These are phyloP conservation scores for Callyntrura sp. DNA, from an alignment of 2,888 invertebrate genomes.

Conservation along the genomic window DNA sequence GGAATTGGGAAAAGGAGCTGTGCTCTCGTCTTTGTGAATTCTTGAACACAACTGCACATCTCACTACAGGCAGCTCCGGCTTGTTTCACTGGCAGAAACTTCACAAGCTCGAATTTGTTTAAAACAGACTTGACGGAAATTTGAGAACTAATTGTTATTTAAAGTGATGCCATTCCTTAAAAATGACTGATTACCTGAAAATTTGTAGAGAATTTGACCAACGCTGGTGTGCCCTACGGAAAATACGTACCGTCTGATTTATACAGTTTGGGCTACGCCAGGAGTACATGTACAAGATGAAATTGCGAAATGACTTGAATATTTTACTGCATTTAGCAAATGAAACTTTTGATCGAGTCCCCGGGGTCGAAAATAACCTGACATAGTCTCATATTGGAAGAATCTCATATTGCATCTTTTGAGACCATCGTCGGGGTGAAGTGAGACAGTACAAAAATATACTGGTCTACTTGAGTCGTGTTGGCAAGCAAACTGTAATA, in stretches of 20 bases:
- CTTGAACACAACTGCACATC: too few species aligned
- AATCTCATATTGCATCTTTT: too few species aligned
- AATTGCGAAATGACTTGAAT: background rate
- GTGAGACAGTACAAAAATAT: too few species aligned
- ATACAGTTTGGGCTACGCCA: too few species aligned
- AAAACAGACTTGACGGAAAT: background rate
- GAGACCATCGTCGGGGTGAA: too few species aligned
- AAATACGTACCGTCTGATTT: too few species aligned
- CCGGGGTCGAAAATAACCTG: background rate
- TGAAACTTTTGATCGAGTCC: background rate
- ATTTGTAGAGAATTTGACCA: too few species aligned
- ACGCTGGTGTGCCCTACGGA: too few species aligned
- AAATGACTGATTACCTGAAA: background rate
- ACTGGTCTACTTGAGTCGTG: too few species aligned
- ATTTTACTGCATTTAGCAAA: background rate
- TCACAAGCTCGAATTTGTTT: background rate
- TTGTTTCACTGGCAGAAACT: background rate
- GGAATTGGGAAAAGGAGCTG: slow-evolving; percentile 1
- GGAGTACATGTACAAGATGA: too few species aligned
- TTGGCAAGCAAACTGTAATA: too few species aligned
- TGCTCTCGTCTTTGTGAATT: slow-evolving; percentile 23
- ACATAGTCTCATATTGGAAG: too few species aligned
- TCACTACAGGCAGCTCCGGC: background rate
- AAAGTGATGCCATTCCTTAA: slow-evolving; percentile 4
- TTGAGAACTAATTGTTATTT: background rate